Base-by-base conservation (phyloP, 2,797 vertebrate genomes). In the Lophotriccus pileatus region DNA sequence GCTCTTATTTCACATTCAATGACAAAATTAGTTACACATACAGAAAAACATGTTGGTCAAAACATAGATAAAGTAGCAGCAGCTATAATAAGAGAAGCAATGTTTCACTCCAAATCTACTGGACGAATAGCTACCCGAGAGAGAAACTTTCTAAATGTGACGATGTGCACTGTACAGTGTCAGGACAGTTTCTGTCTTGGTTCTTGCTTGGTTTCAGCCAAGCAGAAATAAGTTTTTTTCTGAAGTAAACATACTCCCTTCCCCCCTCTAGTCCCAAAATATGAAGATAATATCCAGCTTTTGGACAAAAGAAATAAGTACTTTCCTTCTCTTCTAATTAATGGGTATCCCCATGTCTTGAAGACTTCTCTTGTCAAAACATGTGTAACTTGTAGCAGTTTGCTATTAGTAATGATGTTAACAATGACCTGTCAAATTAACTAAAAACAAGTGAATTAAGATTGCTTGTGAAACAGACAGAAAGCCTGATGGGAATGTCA, bases 401-500 rank as follows among this genome's bases (percentile, higher is more conserved):
- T 89, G 85, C 70, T 86, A 79, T 95, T 93, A 96, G 73, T 82
- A 95, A 94, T 84, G 27, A 91, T 93, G 66, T 96, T 96, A 97
- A 97, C 87, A 97, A 87, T 58, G 95, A 91, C 89, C 87, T 97
- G 97, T 96, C 95, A 97, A 95, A 93, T 96, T 97, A 97, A 96
- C 87, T 90, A 95, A 97, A 97, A 96, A 18, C 18, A 60, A 97
- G 70, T 34, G 67, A 89, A 82, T 93, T 94, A 92, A 72, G 85
- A 80, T 96, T 95, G 81, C 43, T 73, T 96, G 85, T 69, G 96
- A 90, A 95, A 91, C 59, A 82, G 94, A 97, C 67, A 86, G 81
- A 94, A 98, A 97, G 86, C 60, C 96, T 96, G 81, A 58, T 89
- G 93, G 92, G 95, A 84, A 90, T 70, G 92, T 97, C 97, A 94